Percentiles rank a stretch among this genome's conserved stretches.
phyloP scores from a whole-genome alignment of 2,888 invertebrate species.

The Apodemia zela region DNA sequence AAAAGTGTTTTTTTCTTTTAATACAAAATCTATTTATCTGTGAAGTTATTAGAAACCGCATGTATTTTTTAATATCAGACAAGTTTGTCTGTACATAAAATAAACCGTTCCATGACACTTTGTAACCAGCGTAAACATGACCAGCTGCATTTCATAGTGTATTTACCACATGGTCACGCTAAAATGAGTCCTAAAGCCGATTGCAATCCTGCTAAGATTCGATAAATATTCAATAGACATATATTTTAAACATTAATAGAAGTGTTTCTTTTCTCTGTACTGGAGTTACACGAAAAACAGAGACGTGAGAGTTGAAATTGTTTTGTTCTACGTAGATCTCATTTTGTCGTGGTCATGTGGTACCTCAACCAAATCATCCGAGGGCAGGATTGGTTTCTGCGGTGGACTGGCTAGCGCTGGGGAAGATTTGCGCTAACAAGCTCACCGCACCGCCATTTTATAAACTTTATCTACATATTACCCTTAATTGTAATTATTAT shows the following conservation, averaged over 20 bases:
- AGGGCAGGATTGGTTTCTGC: slow-evolving; percentile 24
- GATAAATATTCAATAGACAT: not conserved
- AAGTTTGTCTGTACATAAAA: not conserved
- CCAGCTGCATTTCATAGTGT: slow-evolving; percentile 24
- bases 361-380: slow-evolving; percentile 21
- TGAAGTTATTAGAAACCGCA: not conserved
- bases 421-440: slow-evolving; percentile 34
- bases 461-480: slow-evolving; percentile 66
- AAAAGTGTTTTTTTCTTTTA: slow-evolving; percentile 1
- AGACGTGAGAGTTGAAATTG: no score
- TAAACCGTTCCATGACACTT: slow-evolving; percentile 33
- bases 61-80: not conserved
- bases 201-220: not conserved
- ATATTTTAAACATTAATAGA: not conserved
- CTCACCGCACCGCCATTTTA: slow-evolving; percentile 43
- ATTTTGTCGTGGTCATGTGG: no score
- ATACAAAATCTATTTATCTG: slow-evolving; percentile 14
- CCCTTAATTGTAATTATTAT: slow-evolving; percentile 69
- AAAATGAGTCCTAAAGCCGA: not conserved
- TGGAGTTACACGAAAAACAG: no score
- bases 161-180: not conserved
- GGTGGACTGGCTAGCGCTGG: slow-evolving; percentile 21
- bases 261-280: not conserved
- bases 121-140: slow-evolving; percentile 31
- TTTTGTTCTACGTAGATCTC: no score